Evolutionary conservation across 2,113 vertebrate genomes (phyloP).

Genomic region (Sapayoa aenigma): DNA sequence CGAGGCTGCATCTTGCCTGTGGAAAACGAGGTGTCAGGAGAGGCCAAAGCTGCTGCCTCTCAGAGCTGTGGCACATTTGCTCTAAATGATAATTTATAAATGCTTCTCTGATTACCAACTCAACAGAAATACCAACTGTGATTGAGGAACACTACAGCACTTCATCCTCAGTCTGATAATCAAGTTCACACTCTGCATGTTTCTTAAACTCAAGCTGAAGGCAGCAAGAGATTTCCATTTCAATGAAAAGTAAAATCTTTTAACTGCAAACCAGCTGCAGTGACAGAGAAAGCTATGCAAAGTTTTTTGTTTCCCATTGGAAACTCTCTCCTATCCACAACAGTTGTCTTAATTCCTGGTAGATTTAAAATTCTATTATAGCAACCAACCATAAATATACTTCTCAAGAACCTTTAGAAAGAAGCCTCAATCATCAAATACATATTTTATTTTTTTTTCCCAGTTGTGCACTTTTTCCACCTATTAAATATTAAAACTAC

Average conservation of each 20-base stretch:
- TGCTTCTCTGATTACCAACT: not conserved
- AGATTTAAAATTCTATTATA: slow-evolving; percentile 59
- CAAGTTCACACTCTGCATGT: not conserved
- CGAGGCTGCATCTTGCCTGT: not conserved
- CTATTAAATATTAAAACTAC: slow-evolving; percentile 66
- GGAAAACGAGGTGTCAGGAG: not conserved
- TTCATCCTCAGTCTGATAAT: not conserved
- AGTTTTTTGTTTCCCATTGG: not conserved
- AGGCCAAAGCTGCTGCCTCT: not conserved
- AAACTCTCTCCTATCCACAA: slow-evolving; percentile 20
- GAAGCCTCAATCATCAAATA: slow-evolving; percentile 46
- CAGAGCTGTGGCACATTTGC: not conserved
- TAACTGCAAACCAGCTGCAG: slow-evolving; percentile 1
- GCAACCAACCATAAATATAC: slow-evolving; percentile 49
- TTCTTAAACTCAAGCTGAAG: not conserved
- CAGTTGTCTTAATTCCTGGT: slow-evolving; percentile 6
- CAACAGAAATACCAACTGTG: not conserved
- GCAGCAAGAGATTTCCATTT: slow-evolving; percentile 19
- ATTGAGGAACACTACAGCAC: not conserved
- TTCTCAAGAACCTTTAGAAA: slow-evolving; percentile 33
- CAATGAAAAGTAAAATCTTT: not conserved
- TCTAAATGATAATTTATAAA: not conserved
- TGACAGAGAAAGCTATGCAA: not conserved
- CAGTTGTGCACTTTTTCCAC: slow-evolving; percentile 13
- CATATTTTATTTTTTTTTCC: slow-evolving; percentile 23